These are phyloP conservation scores for Phylloscopus whistleri DNA, from an alignment of 2,113 vertebrate genomes.

Conservation along the genomic window DNA sequence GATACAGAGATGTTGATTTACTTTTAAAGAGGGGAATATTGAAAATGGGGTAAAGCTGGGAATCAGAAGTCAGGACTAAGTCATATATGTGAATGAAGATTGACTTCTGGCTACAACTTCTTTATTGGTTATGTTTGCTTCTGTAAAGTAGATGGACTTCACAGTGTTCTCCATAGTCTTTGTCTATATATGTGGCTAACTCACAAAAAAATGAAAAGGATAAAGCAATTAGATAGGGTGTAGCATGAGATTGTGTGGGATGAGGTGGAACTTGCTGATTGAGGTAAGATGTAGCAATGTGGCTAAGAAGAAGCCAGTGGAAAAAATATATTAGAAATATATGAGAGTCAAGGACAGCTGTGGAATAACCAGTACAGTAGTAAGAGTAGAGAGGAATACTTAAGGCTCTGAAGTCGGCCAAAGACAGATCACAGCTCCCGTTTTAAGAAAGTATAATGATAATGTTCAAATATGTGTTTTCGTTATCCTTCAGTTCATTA, in stretches of 20 bases:
- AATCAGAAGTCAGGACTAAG: neutral
- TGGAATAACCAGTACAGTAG: neutral
- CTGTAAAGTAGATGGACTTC: neutral
- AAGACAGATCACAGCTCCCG: neutral
- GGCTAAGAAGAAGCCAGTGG: neutral
- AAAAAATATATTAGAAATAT: neutral
- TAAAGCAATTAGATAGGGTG: neutral
- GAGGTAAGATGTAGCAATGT: neutral
- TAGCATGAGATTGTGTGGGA: neutral
- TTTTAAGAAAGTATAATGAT: neutral
- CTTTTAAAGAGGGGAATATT: neutral
- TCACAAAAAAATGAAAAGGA: neutral
- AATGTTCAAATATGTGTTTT: neutral
- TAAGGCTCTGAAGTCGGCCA: neutral
- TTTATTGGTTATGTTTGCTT: neutral
- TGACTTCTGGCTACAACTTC: neutral
- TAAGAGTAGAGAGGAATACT: neutral
- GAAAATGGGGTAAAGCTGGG: neutral
- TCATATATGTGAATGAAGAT: neutral
- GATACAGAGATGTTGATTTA: neutral
- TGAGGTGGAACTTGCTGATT: neutral
- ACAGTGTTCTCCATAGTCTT: neutral
- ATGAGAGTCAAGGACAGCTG: neutral
- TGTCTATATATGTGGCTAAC: neutral
- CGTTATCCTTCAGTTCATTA: neutral